Conservation (phyloP, 2,888 invertebrate genomes). For the Notodonta dromedarius region DNA sequence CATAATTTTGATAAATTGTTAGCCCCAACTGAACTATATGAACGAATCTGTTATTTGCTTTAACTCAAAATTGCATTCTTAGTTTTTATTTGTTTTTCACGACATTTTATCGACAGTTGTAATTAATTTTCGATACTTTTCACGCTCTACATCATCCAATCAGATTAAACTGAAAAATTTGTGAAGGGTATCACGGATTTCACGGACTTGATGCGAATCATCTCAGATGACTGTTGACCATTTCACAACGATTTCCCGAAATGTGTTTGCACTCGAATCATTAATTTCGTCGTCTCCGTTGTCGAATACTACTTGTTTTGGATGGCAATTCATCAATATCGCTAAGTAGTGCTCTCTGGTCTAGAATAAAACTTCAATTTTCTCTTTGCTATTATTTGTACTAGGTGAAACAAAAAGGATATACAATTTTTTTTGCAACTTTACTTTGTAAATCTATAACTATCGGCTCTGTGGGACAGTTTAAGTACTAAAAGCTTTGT, state of each 20-base stretch:
- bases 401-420: too few relatives aligned
- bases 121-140: not conserved
- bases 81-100: not conserved
- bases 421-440: too few relatives aligned
- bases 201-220: not conserved
- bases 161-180: not conserved
- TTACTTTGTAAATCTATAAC: too few relatives aligned
- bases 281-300: too few relatives aligned
- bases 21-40: conserved; percentile 1
- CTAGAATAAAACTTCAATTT: too few relatives aligned
- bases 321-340: too few relatives aligned
- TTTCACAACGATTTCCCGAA: not conserved
- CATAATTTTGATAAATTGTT: conserved; percentile 22
- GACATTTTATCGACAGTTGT: not conserved
- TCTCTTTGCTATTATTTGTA: too few relatives aligned
- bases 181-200: not conserved
- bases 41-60: not conserved
- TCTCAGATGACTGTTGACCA: not conserved
- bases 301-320: too few relatives aligned
- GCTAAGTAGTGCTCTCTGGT: too few relatives aligned
- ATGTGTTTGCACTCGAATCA: too few relatives aligned
- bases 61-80: not conserved
- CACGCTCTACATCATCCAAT: not conserved
- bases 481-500: too few relatives aligned
- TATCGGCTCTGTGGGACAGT: too few relatives aligned